Base-by-base conservation (phyloP, 2,113 vertebrate genomes). In the Odobenus rosmarus region DNA sequence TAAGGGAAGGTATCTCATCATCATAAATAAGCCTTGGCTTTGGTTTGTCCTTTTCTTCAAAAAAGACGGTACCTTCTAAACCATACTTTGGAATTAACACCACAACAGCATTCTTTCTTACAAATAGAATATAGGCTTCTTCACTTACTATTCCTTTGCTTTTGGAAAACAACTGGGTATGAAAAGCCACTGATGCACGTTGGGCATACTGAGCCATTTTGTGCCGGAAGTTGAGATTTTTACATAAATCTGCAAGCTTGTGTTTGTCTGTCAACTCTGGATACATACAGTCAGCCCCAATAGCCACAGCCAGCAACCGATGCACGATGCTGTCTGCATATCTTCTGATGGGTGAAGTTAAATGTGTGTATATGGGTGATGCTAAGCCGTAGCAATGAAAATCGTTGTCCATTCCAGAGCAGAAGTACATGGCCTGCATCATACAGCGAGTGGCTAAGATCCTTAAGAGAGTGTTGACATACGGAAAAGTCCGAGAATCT, bases 401-500 rank as follows among this genome's bases (percentile, higher is more conserved):
- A 97, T 99, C 99, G 24, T 93, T 99, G 98, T 99, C 99, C 99
- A 99, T 99, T 92, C 99, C 99, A 0, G 99, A 99, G 97, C 99
- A 99, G 97, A 99, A 99, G 98, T 99, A 99, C 69, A 99, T 99
- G 0, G 99, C 99, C 97, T 99, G 99, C 99, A 99, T 99, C 99
- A 99, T 99, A 98, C 99, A 99, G 93, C 99, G 99, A 53, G 99
- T 99, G 90, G 99, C 97, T 97, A 99, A 97, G 98, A 99, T 99
- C 91, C 99, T 99, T 97, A 99, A 95, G 8, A 99, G 98, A 0
- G 99, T 99, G 96, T 99, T 99, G 51, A 99, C 99, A 96, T 99
- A 99, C 0, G 99, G 99, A 86, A 99, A 99, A 1, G 96, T 77
- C 5, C 99, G 98, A 86, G 98, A 98, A 76, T 99, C 99, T 2